These are phyloP conservation scores for Zootoca vivipara DNA, from an alignment of 2,113 vertebrate genomes.

Conservation along the genomic window DNA sequence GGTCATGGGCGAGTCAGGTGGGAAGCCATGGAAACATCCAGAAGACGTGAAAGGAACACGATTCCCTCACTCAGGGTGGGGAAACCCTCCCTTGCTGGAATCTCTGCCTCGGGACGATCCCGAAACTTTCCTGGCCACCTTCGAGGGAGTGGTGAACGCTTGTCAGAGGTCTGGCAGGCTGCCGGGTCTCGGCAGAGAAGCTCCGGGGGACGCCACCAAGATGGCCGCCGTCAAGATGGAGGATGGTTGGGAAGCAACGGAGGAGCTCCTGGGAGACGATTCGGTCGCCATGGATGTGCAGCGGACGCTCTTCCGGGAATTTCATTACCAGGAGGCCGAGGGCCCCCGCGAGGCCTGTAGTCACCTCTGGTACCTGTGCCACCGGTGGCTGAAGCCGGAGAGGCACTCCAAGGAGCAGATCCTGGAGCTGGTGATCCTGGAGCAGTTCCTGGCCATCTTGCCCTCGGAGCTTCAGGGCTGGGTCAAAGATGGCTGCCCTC, in stretches of 20 bases:
- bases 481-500: not conserved
- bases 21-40: not conserved
- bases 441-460: conserved; percentile 25
- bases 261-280: not conserved
- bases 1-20: too few species aligned
- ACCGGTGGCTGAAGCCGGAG: conserved; percentile 19
- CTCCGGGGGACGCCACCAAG: not conserved
- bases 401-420: conserved; percentile 22
- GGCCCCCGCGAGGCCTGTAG: conserved; percentile 15
- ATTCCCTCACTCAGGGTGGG: not conserved
- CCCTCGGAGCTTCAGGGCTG: conserved; percentile 3
- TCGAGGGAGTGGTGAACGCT: not conserved
- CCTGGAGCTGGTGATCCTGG: conserved; percentile 24
- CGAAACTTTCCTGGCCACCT: not conserved
- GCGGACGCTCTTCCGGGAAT: conserved; percentile 8
- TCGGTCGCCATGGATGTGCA: not conserved
- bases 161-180: not conserved
- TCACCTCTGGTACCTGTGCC: conserved; percentile 20
- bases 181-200: not conserved
- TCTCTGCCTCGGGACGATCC: not conserved
- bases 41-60: not conserved
- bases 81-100: not conserved
- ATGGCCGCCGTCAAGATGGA: not conserved
- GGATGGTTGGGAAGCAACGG: not conserved
- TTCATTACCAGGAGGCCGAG: conserved; percentile 1